phyloP scores from a whole-genome alignment of 2,113 vertebrate genomes.

The Cairina moschata region DNA sequence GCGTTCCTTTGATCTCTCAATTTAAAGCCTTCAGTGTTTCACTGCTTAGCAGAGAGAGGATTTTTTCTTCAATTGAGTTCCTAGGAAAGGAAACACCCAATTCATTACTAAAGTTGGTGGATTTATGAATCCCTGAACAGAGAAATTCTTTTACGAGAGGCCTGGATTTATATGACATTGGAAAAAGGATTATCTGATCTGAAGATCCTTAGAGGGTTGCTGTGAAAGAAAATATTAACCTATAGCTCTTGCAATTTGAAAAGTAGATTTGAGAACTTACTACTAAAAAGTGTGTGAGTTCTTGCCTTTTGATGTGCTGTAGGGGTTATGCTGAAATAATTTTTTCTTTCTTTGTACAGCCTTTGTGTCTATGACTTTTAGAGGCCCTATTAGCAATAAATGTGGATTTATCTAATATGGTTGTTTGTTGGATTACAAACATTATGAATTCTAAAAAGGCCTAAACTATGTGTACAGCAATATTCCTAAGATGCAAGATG shows the following conservation, averaged over 20 bases:
- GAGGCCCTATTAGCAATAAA: not conserved
- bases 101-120: constrained; percentile 57
- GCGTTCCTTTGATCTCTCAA: constrained; percentile 35
- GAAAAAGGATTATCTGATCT: constrained; percentile 70
- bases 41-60: constrained; percentile 32
- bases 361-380: not conserved
- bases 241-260: constrained; percentile 56
- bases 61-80: constrained; percentile 38
- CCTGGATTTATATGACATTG: constrained; percentile 62
- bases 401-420: not conserved
- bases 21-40: constrained; percentile 37
- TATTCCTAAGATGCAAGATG: not conserved
- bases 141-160: constrained; percentile 63
- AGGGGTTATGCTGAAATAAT: not conserved
- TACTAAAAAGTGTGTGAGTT: constrained; percentile 16
- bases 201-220: constrained; percentile 43
- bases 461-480: not conserved
- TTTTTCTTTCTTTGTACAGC: not conserved
- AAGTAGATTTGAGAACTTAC: constrained; percentile 41
- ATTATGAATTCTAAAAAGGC: not conserved
- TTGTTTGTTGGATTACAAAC: not conserved
- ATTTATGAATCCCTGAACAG: constrained; percentile 68
- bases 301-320: not conserved
- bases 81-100: constrained; percentile 52
- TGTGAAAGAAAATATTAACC: constrained; percentile 61